Conservation (phyloP, 2,888 invertebrate species). For the Drosophila seclusa region DNA sequence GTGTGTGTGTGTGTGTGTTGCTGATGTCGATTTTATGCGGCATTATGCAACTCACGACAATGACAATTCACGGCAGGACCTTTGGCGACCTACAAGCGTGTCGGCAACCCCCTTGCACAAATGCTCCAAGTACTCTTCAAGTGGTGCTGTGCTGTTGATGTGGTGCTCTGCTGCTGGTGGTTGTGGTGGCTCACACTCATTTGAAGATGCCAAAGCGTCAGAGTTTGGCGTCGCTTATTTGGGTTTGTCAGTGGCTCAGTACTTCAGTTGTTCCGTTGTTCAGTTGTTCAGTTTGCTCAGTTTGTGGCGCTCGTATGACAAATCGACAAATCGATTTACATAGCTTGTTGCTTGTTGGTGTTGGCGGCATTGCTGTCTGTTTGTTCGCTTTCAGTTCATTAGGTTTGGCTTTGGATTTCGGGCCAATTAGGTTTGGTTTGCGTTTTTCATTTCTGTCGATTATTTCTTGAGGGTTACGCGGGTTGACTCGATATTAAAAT, state of each 20-base stretch:
- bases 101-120: constrained; percentile 56
- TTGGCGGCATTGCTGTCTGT: constrained; percentile 14
- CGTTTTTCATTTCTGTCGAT: constrained; percentile 7
- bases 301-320: constrained; percentile 67
- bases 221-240: constrained; percentile 33
- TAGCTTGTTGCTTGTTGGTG: constrained; percentile 42
- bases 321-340: constrained; percentile 77
- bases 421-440: constrained; percentile 66
- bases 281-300: constrained; percentile 17
- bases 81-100: constrained; percentile 81
- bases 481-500: constrained; percentile 50
- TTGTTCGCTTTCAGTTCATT: constrained; percentile 62
- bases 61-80: constrained; percentile 81
- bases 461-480: constrained; percentile 31
- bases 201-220: constrained; percentile 63
- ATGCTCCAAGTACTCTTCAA: constrained; percentile 30
- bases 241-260: constrained; percentile 31
- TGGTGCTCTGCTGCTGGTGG: constrained; percentile 6
- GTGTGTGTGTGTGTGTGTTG: constrained; percentile 27
- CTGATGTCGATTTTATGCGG: constrained; percentile 75
- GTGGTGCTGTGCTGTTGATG: constrained; percentile 8
- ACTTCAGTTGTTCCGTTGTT: constrained; percentile 8
- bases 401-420: constrained; percentile 58
- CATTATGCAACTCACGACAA: constrained; percentile 81
- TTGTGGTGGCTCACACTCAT: constrained; percentile 60